Percentiles rank a stretch among this genome's conserved stretches.
These are phyloP conservation scores for Sinotaia quadrata DNA, from an alignment of 2,888 invertebrate genomes.

Conservation along the genomic window DNA sequence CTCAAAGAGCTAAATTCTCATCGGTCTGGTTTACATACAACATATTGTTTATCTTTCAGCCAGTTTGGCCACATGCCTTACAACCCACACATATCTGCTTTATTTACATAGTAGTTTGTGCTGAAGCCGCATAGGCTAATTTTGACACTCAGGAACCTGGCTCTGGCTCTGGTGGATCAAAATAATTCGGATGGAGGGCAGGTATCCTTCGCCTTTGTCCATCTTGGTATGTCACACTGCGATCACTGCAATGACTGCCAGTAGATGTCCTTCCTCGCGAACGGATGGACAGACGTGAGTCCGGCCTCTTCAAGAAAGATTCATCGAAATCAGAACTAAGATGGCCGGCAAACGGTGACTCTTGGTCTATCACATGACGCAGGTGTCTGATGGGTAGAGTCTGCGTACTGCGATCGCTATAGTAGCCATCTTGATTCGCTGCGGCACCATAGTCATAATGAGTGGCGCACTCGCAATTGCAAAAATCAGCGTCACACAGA, in stretches of 20 bases:
- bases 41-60: too few species aligned
- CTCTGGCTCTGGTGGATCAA: slow-evolving; percentile 24
- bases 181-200: slow-evolving; percentile 38
- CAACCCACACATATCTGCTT: too few species aligned
- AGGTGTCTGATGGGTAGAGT: slow-evolving; percentile 36
- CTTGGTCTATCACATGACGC: slow-evolving; percentile 22
- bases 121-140: too few species aligned
- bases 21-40: too few species aligned
- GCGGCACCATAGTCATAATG: background rate
- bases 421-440: slow-evolving; percentile 31
- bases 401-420: slow-evolving; percentile 33
- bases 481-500: slow-evolving; percentile 15
- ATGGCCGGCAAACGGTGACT: slow-evolving; percentile 19
- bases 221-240: slow-evolving; percentile 20
- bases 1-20: too few species aligned
- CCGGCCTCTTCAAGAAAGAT: slow-evolving; percentile 5
- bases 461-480: slow-evolving; percentile 23
- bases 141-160: slow-evolving; percentile 9
- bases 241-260: slow-evolving; percentile 29
- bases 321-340: slow-evolving; percentile 10
- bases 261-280: slow-evolving; percentile 23
- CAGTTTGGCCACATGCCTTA: too few species aligned
- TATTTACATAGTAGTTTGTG: too few species aligned
- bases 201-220: slow-evolving; percentile 33
- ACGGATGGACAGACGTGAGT: slow-evolving; percentile 22